phyloP scores from a whole-genome alignment of 2,113 vertebrate species.

The Calyptommatus sinebrachiatus region DNA sequence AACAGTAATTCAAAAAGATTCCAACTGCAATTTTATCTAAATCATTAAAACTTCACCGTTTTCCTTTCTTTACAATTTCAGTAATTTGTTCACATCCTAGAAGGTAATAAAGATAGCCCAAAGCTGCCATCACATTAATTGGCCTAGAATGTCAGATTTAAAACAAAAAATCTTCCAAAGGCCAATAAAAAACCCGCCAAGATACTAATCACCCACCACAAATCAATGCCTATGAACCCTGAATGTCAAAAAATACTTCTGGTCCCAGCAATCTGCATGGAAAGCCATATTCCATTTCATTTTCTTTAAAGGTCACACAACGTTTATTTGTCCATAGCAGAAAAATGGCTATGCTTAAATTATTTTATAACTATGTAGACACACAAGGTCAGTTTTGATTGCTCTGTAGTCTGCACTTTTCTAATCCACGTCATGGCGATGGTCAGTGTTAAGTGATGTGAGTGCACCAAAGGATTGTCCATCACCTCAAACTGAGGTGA shows the following conservation, averaged over 20 bases:
- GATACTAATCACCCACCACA: neutral
- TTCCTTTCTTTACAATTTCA: constrained; percentile 11
- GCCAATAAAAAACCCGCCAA: neutral
- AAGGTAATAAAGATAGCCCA: neutral
- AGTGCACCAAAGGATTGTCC: too few species aligned
- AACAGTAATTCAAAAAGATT: neutral
- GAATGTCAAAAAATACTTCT: neutral
- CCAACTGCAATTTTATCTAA: neutral
- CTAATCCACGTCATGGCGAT: too few species aligned
- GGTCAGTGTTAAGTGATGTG: too few species aligned
- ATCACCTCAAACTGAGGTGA: too few species aligned
- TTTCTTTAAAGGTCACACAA: neutral
- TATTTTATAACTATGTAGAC: neutral
- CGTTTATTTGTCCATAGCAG: neutral
- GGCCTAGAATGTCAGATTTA: neutral
- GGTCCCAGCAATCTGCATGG: neutral
- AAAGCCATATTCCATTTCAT: constrained; percentile 10
- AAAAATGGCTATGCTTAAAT: constrained; percentile 2
- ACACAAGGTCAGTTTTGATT: constrained; percentile 1
- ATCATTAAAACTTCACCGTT: neutral
- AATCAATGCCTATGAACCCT: neutral
- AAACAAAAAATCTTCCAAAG: constrained; percentile 10
- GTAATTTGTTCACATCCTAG: neutral
- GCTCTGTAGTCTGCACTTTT: neutral
- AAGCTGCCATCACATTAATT: neutral